Evolutionary conservation across 2,888 invertebrate genomes (phyloP).

Genomic region (Agonopterix arenella): DNA sequence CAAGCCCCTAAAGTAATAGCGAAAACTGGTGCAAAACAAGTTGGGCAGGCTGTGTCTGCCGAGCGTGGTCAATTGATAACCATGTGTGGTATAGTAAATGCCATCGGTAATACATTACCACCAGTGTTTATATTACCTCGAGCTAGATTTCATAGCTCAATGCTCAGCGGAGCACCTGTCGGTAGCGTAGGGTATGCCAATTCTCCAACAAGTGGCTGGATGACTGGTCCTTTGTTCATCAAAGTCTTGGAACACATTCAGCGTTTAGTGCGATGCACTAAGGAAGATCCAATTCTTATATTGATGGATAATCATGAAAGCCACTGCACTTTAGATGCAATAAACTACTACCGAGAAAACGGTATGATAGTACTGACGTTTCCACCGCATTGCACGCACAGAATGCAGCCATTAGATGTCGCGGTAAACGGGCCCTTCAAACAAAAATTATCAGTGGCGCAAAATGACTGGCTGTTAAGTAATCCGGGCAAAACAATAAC

Average conservation of each 20-base stretch:
- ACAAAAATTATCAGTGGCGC: conserved; percentile 12
- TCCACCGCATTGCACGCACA: conserved; percentile 17
- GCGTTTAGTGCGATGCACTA: conserved; percentile 5
- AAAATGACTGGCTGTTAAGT: conserved; percentile 19
- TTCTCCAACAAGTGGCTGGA: conserved; percentile 14
- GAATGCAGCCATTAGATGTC: conserved; percentile 17
- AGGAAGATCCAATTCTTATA: conserved; percentile 14
- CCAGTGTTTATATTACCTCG: conserved; percentile 14
- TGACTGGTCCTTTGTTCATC: conserved; percentile 12
- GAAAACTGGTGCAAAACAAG: conserved; percentile 10
- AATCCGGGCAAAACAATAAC: too few relatives aligned
- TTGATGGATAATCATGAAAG: conserved; percentile 15
- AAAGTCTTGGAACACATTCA: neutral
- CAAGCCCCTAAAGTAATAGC: conserved; percentile 19
- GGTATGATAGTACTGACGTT: conserved; percentile 17
- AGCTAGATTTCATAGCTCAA: conserved; percentile 9
- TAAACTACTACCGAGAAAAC: conserved; percentile 16
- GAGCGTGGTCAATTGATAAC: conserved; percentile 15
- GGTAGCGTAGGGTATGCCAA: neutral
- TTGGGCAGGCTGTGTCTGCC: conserved; percentile 16
- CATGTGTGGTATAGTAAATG: conserved; percentile 11
- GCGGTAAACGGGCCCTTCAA: conserved; percentile 18
- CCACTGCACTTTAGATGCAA: conserved; percentile 6
- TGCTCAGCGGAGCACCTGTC: conserved; percentile 8
- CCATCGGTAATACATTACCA: conserved; percentile 9